These are phyloP conservation scores for Sebastes ruberrimus DNA, from an alignment of 2,797 vertebrate genomes.

Conservation along the genomic window DNA sequence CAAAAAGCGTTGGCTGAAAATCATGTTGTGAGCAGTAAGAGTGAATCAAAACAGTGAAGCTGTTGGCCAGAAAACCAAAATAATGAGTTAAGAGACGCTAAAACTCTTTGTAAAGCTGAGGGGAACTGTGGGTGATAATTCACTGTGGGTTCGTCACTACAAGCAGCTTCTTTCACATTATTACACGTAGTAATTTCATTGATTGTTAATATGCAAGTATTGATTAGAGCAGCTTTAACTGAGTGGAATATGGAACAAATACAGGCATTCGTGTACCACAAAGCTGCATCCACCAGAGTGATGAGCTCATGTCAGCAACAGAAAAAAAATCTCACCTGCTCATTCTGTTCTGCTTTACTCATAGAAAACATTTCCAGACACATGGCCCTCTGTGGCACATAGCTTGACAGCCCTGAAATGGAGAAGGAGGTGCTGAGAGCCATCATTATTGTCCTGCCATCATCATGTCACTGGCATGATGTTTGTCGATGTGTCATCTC, in stretches of 20 bases:
- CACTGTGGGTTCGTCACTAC: neutral
- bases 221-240: neutral
- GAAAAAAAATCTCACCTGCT: neutral
- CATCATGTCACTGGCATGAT: conserved; percentile 30
- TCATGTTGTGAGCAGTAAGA: too few relatives aligned
- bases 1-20: too few relatives aligned
- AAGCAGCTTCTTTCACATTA: neutral
- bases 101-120: neutral
- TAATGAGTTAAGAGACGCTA: neutral
- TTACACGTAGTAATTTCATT: neutral
- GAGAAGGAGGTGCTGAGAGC: conserved; percentile 21
- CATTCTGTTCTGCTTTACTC: neutral
- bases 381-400: neutral
- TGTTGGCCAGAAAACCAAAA: neutral
- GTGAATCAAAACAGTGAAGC: too few relatives aligned
- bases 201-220: neutral
- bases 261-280: neutral
- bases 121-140: neutral
- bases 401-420: conserved; percentile 4
- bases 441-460: conserved; percentile 29
- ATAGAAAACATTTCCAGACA: conserved; percentile 12
- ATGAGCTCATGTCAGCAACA: neutral
- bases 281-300: neutral
- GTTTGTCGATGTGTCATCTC: conserved; percentile 38
- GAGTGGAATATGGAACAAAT: neutral